These are phyloP conservation scores for Diacarnus erythraeanus DNA, from an alignment of 37 sponge, comb jelly and placozoan species.

Conservation along the genomic window DNA sequence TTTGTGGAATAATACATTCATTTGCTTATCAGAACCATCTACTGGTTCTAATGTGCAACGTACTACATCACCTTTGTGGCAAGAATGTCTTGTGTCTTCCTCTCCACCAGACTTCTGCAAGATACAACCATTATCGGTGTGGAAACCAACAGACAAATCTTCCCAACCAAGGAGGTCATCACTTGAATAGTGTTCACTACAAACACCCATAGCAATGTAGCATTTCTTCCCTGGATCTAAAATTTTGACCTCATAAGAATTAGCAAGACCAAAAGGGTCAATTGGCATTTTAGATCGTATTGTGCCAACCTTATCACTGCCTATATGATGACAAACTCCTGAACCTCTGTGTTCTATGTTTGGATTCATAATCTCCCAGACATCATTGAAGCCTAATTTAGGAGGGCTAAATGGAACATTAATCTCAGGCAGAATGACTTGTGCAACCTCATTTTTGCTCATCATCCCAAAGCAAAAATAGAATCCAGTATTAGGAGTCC, in stretches of 20 bases:
- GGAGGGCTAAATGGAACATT: constrained; percentile 5
- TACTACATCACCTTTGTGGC: constrained; percentile 54
- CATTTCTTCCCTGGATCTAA: constrained; percentile 44
- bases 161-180: constrained; percentile 69
- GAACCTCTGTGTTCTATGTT: constrained; percentile 25
- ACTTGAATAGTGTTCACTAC: constrained; percentile 37
- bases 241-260: constrained; percentile 63
- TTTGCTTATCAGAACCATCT: constrained; percentile 39
- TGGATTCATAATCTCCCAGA: constrained; percentile 38
- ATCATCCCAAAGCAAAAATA: constrained; percentile 67
- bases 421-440: constrained; percentile 31
- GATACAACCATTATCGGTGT: constrained; percentile 60
- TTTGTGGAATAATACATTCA: constrained; percentile 51
- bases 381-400: constrained; percentile 14
- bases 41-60: constrained; percentile 47
- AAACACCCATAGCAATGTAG: constrained; percentile 69
- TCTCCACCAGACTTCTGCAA: background rate
- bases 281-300: constrained; percentile 58
- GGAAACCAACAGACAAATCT: constrained; percentile 63
- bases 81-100: constrained; percentile 16
- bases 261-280: constrained; percentile 13
- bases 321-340: constrained; percentile 36
- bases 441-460: constrained; percentile 52
- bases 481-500: constrained; percentile 50
- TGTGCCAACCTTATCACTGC: constrained; percentile 32